Percentiles rank a stretch among this genome's conserved stretches.
These are phyloP conservation scores for Regulus satrapa DNA, from an alignment of 2,113 vertebrate genomes.

Conservation along the genomic window DNA sequence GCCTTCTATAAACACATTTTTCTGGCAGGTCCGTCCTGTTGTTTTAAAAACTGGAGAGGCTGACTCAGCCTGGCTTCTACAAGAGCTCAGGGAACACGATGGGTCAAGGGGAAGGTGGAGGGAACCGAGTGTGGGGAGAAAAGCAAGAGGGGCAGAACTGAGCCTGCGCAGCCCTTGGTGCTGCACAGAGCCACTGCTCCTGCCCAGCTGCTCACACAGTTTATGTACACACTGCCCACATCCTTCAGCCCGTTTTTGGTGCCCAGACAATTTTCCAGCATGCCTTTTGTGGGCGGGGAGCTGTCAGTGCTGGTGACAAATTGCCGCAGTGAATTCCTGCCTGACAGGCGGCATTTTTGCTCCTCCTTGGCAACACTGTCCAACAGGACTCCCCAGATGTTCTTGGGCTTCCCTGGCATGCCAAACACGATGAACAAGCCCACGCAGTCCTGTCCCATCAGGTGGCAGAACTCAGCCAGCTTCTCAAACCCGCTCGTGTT, in stretches of 20 bases:
- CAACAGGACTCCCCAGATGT: conserved; percentile 48
- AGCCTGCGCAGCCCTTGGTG: rapidly evolving
- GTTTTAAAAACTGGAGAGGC: neutral
- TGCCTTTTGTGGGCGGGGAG: conserved; percentile 47
- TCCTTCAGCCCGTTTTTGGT: neutral
- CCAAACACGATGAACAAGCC: conserved; percentile 53
- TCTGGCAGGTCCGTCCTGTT: neutral
- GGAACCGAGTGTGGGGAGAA: rapidly evolving
- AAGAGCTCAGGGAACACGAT: rapidly evolving
- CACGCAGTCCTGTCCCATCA: conserved; percentile 62
- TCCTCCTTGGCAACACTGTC: conserved; percentile 36
- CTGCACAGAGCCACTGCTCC: neutral
- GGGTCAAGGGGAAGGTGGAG: neutral
- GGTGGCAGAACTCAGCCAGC: conserved; percentile 54
- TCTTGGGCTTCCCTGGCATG: conserved; percentile 62
- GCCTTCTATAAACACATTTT: neutral
- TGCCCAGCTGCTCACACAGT: neutral
- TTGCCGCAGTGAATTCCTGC: neutral
- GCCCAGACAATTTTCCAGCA: conserved; percentile 44
- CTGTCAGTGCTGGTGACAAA: conserved; percentile 42
- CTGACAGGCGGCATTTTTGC: neutral
- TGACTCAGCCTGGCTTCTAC: neutral
- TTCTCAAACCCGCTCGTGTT: conserved; percentile 39
- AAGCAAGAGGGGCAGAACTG: neutral
- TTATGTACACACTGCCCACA: conserved; percentile 35